Evolutionary conservation across 2,888 invertebrate species (phyloP).

Genomic region (Ophonus ardosiacus): DNA sequence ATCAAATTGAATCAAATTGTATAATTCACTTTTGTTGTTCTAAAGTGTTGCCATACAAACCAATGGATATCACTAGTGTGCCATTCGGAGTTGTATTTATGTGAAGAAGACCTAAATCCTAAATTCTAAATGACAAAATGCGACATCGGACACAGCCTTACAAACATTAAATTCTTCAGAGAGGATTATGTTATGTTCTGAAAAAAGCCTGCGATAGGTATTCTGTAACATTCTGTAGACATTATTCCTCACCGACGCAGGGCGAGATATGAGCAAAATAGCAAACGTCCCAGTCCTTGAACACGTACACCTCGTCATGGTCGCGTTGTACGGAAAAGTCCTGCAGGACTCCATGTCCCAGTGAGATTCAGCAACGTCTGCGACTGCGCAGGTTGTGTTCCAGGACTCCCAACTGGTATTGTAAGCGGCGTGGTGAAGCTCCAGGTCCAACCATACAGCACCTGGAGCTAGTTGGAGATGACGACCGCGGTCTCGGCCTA

Average conservation of each 20-base stretch:
- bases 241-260: slow-evolving; percentile 75
- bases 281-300: slow-evolving; percentile 81
- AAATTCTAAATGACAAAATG: too few species aligned
- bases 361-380: slow-evolving; percentile 76
- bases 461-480: slow-evolving; percentile 72
- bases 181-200: too few species aligned
- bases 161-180: too few species aligned
- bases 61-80: too few species aligned
- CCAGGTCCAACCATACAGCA: slow-evolving; percentile 76
- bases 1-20: too few species aligned
- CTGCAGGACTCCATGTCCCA: slow-evolving; percentile 82
- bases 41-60: too few species aligned
- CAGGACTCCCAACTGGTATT: slow-evolving; percentile 74
- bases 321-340: slow-evolving; percentile 76
- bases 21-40: too few species aligned
- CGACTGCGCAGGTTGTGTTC: slow-evolving; percentile 76
- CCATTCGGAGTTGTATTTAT: too few species aligned
- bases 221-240: background rate
- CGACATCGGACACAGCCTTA: too few species aligned
- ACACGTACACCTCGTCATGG: slow-evolving; percentile 80
- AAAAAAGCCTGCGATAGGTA: too few species aligned
- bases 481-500: slow-evolving; percentile 68
- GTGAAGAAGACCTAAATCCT: too few species aligned
- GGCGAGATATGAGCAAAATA: slow-evolving; percentile 79
- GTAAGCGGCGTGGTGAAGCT: slow-evolving; percentile 77